Evolutionary conservation across 2,888 invertebrate species (phyloP), one percentile per base, ranked within the genome.

Genomic region (Operophtera brumata): DNA sequence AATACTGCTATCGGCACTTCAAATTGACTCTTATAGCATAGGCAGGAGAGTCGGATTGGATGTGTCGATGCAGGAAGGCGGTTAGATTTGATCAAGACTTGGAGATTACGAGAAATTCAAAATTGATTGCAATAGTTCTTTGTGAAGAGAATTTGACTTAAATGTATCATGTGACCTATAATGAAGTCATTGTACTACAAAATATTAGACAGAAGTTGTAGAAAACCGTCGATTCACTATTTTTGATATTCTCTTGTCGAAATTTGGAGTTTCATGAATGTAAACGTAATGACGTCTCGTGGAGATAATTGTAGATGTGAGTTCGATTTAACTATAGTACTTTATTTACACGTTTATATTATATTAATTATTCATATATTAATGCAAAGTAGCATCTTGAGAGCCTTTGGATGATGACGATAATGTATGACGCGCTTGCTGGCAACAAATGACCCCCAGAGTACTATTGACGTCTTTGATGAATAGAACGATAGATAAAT

Each of bases 191-290:
- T 80, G 82, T 79, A 80, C 77, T 82, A 83, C 85, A 84, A 77
- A 71, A 80, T 82, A 80, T 84, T 83, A 84, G 81, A 75, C 87
- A 86, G 82, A 86, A 47, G 43, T 82, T 80, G 81, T 87, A 86
- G 82, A 69, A 75, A 77, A 76, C 81, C 77, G 84, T 85, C 80
- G 82, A 84, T 84, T 83, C 86, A 87, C 89, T 90, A 90, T 90
- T 90, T 90, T 90, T 90, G 90, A 90, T 90, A 90, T 86, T 80
- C 86, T 90, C 90, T 90, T 90, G 87, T 89, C 90, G 90, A 87
- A 88, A 90, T 87, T 88, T 83, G 85, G 85, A 81, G 80, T 82
- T 82, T 80, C 80, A 80, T 76, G 78, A 76, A 80, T 81, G 81
- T 82, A 79, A 76, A 81, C 45, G 72, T 77, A 68, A 72, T 73